phyloP scores from a whole-genome alignment of 2,797 vertebrate genomes.

The Margarornis squamiger region DNA sequence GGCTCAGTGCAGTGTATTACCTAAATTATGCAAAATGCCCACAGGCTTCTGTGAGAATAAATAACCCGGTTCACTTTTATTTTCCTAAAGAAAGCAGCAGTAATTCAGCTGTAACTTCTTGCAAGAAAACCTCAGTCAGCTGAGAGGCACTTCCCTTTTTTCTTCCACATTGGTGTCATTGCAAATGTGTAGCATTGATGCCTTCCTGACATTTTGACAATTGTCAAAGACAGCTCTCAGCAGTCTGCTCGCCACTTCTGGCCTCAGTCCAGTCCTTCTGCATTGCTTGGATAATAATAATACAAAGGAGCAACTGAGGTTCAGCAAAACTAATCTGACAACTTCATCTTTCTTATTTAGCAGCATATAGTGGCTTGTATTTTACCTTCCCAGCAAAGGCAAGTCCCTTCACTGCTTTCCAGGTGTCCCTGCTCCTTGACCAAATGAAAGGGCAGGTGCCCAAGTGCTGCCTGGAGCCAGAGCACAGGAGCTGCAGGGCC shows the following conservation, averaged over 20 bases:
- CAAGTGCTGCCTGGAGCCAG: not conserved
- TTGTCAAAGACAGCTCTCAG: not conserved
- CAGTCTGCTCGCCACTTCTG: not conserved
- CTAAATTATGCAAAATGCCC: not conserved
- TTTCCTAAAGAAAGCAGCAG: not conserved
- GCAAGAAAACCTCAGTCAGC: not conserved
- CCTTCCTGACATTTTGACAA: not conserved
- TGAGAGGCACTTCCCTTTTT: not conserved
- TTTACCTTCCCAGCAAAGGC: not conserved
- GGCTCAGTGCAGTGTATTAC: not conserved
- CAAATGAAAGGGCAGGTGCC: not conserved
- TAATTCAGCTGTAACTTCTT: not conserved
- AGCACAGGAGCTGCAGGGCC: not conserved
- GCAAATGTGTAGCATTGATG: not conserved
- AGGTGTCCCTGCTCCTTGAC: not conserved
- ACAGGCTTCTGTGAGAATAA: not conserved
- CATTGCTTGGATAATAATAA: not conserved
- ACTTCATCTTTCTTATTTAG: not conserved
- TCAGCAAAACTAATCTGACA: not conserved
- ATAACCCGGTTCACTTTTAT: not conserved
- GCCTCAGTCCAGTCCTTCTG: not conserved
- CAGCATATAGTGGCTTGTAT: not conserved
- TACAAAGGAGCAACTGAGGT: not conserved
- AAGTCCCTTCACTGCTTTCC: not conserved
- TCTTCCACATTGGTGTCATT: not conserved